Evolutionary conservation across 2,797 vertebrate genomes (phyloP).

Genomic region (Arctocebus calabarensis): DNA sequence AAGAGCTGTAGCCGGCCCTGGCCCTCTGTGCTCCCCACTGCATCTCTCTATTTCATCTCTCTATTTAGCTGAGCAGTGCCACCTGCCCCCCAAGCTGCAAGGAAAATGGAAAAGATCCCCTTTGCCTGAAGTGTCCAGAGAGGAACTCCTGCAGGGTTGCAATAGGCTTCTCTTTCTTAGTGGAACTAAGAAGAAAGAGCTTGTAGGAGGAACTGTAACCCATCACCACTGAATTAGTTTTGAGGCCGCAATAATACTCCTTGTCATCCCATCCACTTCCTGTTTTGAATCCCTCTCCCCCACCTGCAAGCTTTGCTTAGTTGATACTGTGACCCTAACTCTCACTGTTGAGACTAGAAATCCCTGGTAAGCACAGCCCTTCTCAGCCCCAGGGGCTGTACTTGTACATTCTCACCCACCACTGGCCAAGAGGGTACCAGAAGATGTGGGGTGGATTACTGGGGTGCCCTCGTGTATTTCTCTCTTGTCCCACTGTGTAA

Average conservation of each 20-base stretch:
- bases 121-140: background rate
- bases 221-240: background rate
- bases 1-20: too few species aligned
- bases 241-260: rapidly evolving
- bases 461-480: rapidly evolving
- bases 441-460: background rate
- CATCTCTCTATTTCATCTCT: too few species aligned
- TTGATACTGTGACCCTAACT: background rate
- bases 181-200: background rate
- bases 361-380: background rate
- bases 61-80: rapidly evolving
- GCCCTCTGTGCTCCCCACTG: rapidly evolving
- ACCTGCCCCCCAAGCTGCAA: background rate
- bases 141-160: too few species aligned
- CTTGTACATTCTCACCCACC: too few species aligned
- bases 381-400: background rate
- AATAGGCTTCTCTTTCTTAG: background rate
- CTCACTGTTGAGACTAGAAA: background rate
- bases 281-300: background rate
- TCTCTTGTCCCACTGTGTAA: rapidly evolving
- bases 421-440: background rate
- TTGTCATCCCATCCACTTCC: background rate
- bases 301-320: background rate
- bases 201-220: background rate
- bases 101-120: background rate